phyloP scores from a whole-genome alignment of 2,797 vertebrate species.

The Ctenosaura bakeri region DNA sequence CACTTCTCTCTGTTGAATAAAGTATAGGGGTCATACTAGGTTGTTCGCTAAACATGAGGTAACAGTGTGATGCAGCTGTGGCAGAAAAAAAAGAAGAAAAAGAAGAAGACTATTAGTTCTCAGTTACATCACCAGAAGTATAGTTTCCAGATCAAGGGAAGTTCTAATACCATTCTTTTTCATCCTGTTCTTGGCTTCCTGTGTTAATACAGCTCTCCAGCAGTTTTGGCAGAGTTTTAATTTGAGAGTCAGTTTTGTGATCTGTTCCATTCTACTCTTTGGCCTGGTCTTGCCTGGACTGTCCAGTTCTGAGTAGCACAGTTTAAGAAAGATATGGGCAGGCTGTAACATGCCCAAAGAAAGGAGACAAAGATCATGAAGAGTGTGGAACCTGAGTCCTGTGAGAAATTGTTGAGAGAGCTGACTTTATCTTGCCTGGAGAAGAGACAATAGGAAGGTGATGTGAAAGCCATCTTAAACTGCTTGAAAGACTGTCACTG shows the following conservation, averaged over 20 bases:
- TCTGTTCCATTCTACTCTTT: no score
- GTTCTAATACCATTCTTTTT: no score
- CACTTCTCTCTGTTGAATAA: no score
- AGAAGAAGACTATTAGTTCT: neutral
- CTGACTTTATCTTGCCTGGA: neutral
- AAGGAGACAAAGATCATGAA: neutral
- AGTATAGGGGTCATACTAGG: neutral
- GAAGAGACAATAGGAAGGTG: neutral
- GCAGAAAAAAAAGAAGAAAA: no score
- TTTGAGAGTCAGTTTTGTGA: no score
- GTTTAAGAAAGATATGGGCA: neutral
- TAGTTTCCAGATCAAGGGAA: neutral
- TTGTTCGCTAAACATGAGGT: neutral
- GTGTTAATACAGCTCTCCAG: no score
- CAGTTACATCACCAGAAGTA: neutral
- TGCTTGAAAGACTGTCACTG: neutral
- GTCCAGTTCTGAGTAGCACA: neutral
- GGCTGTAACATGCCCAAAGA: neutral
- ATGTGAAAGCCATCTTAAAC: neutral
- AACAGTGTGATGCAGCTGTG: neutral
- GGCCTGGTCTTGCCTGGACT: no score
- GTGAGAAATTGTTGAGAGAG: neutral
- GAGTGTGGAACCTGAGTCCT: neutral
- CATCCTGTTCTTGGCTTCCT: no score
- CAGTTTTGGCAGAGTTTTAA: no score